These are phyloP conservation scores for Pycnonotus jocosus DNA, from an alignment of 2,113 vertebrate species.

Conservation along the genomic window DNA sequence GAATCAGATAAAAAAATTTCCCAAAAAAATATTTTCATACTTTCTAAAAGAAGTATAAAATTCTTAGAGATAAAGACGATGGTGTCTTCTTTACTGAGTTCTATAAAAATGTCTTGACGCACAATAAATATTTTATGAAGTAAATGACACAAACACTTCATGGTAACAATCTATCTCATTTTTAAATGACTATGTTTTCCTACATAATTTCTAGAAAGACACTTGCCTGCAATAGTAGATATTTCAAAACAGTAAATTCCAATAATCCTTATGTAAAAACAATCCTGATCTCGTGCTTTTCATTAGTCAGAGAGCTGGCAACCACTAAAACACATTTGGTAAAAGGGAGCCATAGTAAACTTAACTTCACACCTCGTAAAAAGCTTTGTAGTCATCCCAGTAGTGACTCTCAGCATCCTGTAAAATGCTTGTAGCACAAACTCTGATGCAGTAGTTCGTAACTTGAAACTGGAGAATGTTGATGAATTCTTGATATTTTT, in stretches of 20 bases:
- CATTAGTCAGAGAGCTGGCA: slow-evolving; percentile 63
- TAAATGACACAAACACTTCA: background rate
- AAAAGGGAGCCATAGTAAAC: slow-evolving; percentile 60
- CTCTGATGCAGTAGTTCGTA: slow-evolving; percentile 84
- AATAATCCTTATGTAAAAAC: slow-evolving; percentile 35
- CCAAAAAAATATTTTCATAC: background rate
- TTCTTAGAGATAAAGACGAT: background rate
- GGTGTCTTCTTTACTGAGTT: background rate
- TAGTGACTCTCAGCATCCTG: slow-evolving; percentile 93
- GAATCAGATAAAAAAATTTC: background rate
- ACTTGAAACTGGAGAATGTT: slow-evolving; percentile 81
- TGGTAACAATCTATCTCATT: background rate
- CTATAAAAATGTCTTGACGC: background rate
- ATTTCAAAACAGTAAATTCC: slow-evolving; percentile 63
- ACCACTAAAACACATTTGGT: slow-evolving; percentile 61
- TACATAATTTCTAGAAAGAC: background rate
- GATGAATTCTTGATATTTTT: slow-evolving; percentile 84
- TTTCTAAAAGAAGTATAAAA: background rate
- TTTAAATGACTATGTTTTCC: background rate
- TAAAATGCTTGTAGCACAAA: slow-evolving; percentile 87
- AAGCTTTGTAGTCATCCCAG: slow-evolving; percentile 90
- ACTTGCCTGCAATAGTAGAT: background rate
- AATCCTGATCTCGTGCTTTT: slow-evolving; percentile 54
- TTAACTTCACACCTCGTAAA: slow-evolving; percentile 87
- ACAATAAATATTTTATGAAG: background rate